Evolutionary conservation across 2,113 vertebrate species (phyloP), one percentile per base, ranked within the genome.

Genomic region (Tachycineta bicolor): DNA sequence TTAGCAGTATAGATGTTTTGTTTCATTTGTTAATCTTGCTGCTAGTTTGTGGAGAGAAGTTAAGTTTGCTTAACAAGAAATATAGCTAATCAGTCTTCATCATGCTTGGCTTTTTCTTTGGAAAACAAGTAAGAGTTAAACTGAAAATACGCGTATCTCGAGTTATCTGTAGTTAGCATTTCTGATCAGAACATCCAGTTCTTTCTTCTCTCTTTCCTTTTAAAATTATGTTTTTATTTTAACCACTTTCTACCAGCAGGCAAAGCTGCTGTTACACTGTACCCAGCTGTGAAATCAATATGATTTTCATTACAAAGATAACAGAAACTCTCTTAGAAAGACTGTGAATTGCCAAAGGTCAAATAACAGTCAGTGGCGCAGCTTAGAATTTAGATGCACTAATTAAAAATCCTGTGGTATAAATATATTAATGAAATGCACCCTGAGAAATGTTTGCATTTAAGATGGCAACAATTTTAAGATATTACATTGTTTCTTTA

Each of bases 231-330:
- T 94, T 97, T 96, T 96, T 95, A 96, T 97, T 97, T 96, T 94
- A 89, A 60, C 67, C 52, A 64, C 85, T 96, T 95, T 93, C 76
- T 90, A 97, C 52, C 96, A 95, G 94, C 96, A 96, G 95, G 92
- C 92, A 95, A 96, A 95, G 52, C 93, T 96, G 90, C 95, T 95
- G 93, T 93, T 96, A 96, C 92, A 97, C 90, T 84, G 88, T 96
- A 90, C 94, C 95, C 96, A 96, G 95, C 95, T 97, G 95, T 97
- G 95, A 97, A 96, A 96, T 96, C 95, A 95, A 96, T 97, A 96
- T 96, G 95, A 97, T 97, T 97, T 97, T 97, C 96, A 96, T 97
- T 97, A 95, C 93, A 97, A 95, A 95, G 96, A 97, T 96, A 96
- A 96, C 93, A 95, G 91, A 95, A 97, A 96, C 91, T 96, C 94